A percentile compares a stretch with the other conserved stretches of the same genome.
phyloP scores from a whole-genome alignment of 2,113 vertebrate genomes.

The Sebastes fasciatus region DNA sequence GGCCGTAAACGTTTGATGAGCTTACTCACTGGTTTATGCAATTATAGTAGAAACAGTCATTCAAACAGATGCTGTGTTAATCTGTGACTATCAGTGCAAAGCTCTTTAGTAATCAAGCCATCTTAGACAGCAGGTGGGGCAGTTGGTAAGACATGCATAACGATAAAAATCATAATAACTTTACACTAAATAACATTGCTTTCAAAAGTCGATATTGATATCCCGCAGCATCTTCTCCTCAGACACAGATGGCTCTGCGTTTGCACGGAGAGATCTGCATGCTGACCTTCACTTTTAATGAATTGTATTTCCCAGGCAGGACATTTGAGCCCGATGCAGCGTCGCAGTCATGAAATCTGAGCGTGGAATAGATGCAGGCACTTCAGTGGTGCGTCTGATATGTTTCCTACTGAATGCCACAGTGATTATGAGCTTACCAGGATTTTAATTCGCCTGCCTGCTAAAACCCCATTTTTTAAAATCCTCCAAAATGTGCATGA shows the following conservation, averaged over 20 bases:
- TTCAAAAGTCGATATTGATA: constrained; percentile 7
- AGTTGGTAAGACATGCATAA: constrained; percentile 32
- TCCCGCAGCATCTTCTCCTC: constrained; percentile 20
- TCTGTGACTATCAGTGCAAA: constrained; percentile 51
- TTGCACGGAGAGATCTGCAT: constrained; percentile 38
- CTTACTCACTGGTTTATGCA: constrained; percentile 25
- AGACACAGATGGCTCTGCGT: constrained; percentile 35
- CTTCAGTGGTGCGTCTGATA: constrained; percentile 25
- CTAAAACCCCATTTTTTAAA: constrained; percentile 45
- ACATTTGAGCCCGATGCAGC: constrained; percentile 44
- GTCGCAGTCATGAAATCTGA: constrained; percentile 28
- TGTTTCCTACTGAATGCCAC: constrained; percentile 42
- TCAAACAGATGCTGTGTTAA: constrained; percentile 49
- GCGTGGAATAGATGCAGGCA: constrained; percentile 19
- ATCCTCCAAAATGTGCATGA: constrained; percentile 49
- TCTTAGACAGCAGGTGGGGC: constrained; percentile 36
- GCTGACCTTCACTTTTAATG: constrained; percentile 66
- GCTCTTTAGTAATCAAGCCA: constrained; percentile 50
- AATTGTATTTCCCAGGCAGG: constrained; percentile 41
- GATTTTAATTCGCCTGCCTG: constrained; percentile 63
- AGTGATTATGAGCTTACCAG: constrained; percentile 70
- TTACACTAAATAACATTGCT: not conserved
- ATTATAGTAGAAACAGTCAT: constrained; percentile 15
- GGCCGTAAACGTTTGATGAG: constrained; percentile 13
- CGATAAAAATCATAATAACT: not conserved